Base-by-base conservation (phyloP, 2,797 vertebrate species). In the Scolopax bukidnonensis region DNA sequence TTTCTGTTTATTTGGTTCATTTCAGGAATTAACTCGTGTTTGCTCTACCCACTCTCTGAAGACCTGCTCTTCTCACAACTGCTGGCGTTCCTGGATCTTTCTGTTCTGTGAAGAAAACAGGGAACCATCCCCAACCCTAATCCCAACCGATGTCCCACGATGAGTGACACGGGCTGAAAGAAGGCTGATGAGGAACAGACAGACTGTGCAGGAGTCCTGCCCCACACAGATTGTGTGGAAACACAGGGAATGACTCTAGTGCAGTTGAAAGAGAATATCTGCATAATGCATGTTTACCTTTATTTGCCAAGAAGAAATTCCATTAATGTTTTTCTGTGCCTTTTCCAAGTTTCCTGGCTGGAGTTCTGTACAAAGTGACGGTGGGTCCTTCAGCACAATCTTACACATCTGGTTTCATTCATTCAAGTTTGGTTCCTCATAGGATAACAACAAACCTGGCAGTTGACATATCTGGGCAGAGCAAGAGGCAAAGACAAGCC, bases 241-340 rank as follows among this genome's bases (percentile, higher is more conserved):
- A 64, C 5, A 2, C 60, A 38, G 78, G 81, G 82, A 83, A 65
- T 24, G 30, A 41, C 25, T 10, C 25, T 0, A 40, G 36, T 1
- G 6, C 64, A 77, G 69, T 86, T 88, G 65, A 91, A 95, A 95
- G 78, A 33, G n/a, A 77, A 32, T 65, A 64, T 70, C 83, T 91
- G 79, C 84, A 86, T 94, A 92, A 94, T 43, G 33, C 2, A 0
- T 74, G 70, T 89, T 96, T 95, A 79, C 92, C 68, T 93, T 65
- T 33, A 48, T 59, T 43, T 94, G 82, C 90, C 94, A 95, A 90
- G 89, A 88, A 67, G 40, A 90, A 84, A 97, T 89, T 94, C 91
- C 95, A 73, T 38, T 3, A 70, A 84, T 92, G 82, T 36, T 95
- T 75, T 80, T 65, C 25, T 21, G 48, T 79, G 60, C 38, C 54